Base-by-base conservation (phyloP, 2,888 invertebrate genomes). In the Acholoe squamosa region DNA sequence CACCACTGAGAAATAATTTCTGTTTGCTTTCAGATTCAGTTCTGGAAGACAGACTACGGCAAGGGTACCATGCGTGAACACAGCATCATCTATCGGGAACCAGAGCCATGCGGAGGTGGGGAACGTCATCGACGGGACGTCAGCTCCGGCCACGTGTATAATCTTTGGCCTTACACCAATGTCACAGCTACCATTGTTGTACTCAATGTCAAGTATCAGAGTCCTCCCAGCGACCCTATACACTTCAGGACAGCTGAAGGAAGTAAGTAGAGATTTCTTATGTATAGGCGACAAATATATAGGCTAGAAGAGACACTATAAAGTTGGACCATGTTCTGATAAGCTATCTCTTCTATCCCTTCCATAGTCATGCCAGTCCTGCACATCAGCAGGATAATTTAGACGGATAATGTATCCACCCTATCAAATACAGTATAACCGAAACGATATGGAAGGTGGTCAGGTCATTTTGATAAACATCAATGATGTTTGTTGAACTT, bases 141-240 rank as follows among this genome's bases (percentile, higher is more conserved):
- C 76, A 92, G 86, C 61, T 89, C 90, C 33, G 93, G 93, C 0
- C 93, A 93, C 90, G 90, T 93, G 56, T 92, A 92, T 89, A 93
- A 92, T 89, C 91, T 93, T 54, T 93, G 93, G 93, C 93, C 93
- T n/a, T 93, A 90, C 90, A 93, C 93, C 33, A 92, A 93, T 90
- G 92, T 93, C 91, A 93, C 92, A 0, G 92, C 93, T 10, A 92
- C 92, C 54, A 92, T 93, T 28, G 89, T 90, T 33, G 93, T 91
- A 19, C 80, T 93, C 56, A 93, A 93, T 89, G 91, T 91, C 34
- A 93, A 92, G 91, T 93, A 93, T 61, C 89, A 91, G 51, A 92
- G 93, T 1, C 92, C 91, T 22, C 91, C 93, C 56, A 93, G 93
- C 67, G 51, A 90, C 1, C 90, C 91, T 34, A 61, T 93, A 16